Conservation (phyloP, 2,113 vertebrate genomes). For the Odobenus rosmarus region DNA sequence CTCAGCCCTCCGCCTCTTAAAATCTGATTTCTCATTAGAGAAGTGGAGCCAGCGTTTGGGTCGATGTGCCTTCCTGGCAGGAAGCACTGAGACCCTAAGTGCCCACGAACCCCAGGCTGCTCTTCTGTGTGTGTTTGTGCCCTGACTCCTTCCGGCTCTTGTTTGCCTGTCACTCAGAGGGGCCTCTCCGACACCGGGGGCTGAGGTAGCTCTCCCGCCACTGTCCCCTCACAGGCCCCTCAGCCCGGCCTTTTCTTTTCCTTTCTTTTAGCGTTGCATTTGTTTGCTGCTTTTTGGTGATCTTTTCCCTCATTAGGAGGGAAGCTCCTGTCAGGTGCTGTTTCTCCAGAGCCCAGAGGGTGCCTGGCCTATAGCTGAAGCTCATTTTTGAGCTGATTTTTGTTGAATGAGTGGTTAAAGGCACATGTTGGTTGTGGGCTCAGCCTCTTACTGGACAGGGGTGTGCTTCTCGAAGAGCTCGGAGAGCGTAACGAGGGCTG, state of each 20-base stretch:
- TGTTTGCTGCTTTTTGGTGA: neutral
- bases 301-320: neutral
- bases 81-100: neutral
- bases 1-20: neutral
- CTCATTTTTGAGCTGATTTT: neutral
- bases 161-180: neutral
- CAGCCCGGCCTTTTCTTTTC: neutral
- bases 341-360: neutral
- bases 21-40: neutral
- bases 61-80: neutral
- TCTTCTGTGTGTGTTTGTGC: neutral
- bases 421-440: neutral
- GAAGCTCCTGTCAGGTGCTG: neutral
- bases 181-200: neutral
- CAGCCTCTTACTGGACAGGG: neutral
- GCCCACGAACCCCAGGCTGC: accelerated
- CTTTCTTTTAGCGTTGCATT: accelerated
- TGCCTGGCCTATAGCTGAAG: neutral
- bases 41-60: neutral
- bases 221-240: neutral
- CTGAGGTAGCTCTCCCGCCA: neutral
- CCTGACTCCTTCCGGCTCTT: neutral
- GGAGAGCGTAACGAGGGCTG: accelerated
- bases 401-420: neutral
- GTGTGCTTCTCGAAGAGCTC: accelerated